Evolutionary conservation across 2,113 vertebrate species (phyloP), one percentile per base, ranked within the genome.

Genomic region (Bujurquina vittata): DNA sequence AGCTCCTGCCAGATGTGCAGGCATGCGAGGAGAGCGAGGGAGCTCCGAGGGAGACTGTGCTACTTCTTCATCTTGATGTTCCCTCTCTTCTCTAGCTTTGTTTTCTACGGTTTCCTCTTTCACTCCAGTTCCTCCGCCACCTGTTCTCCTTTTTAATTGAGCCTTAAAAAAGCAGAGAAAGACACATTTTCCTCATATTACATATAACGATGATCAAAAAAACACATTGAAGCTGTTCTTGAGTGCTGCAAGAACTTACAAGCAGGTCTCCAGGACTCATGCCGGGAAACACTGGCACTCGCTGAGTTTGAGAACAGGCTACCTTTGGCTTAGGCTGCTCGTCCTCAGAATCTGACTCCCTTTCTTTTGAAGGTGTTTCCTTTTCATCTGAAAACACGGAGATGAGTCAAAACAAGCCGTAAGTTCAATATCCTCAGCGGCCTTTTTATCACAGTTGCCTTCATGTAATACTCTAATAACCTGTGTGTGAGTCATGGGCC

Each of bases 201-300:
- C 31, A 35, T 1, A 55, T 81, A 4, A 31, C 7, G 52, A 59
- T 57, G 10, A 69, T 43, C 11, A 10, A n/a, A 56, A 69, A 79
- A 52, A 1, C 26, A 10, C 26, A 31, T 37, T 73, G 3, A 75
- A 40, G 14, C 35, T 55, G 15, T 55, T 9, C 15, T 35, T n/a
- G 20, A 72, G 37, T n/a, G 29, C 22, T 69, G 10, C 23, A 29
- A 57, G 35, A 26, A 79, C 92, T 79, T 88, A 98, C 98, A 95
- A 97, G 96, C 33, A 99, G 94, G 5, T 77, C 86, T 1, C 95
- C 94, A 1, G 95, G 96, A 77, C 95, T 97, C 90, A 98, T 58
- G 4, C 97, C 97, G 6, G 97, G 96, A 23, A 98, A 97, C 5
- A 96, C 20, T 0, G 97, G 94, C 29, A 96, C 94, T 77, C 96